phyloP scores from a whole-genome alignment of 2,888 invertebrate genomes.

The Ennomos erosarius region DNA sequence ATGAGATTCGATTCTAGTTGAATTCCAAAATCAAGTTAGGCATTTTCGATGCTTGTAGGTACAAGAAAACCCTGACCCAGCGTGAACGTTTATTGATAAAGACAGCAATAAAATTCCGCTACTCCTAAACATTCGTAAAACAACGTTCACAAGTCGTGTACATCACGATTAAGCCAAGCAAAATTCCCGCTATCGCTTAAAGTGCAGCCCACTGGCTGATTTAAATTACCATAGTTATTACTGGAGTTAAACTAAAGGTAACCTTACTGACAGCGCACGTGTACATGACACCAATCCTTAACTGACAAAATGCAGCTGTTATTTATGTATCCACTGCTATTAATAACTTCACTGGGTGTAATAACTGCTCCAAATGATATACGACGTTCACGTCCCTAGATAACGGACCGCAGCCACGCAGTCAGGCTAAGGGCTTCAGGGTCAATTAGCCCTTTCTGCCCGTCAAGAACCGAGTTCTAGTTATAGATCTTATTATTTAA shows the following conservation, averaged over 20 bases:
- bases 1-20: neutral
- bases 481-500: too few relatives aligned
- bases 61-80: constrained; percentile 11
- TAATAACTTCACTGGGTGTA: constrained; percentile 51
- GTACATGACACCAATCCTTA: constrained; percentile 65
- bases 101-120: constrained; percentile 19
- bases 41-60: constrained; percentile 11
- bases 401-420: constrained; percentile 38
- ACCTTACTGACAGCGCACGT: constrained; percentile 42
- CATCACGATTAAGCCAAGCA: constrained; percentile 16
- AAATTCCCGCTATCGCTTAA: constrained; percentile 12
- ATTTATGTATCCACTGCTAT: constrained; percentile 65
- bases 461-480: too few relatives aligned
- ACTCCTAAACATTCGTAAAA: constrained; percentile 23
- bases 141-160: constrained; percentile 13
- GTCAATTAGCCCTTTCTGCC: too few relatives aligned
- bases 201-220: constrained; percentile 12
- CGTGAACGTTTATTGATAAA: constrained; percentile 19
- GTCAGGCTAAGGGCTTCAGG: neutral
- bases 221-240: constrained; percentile 20
- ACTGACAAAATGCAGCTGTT: constrained; percentile 60
- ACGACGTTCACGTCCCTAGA: constrained; percentile 53
- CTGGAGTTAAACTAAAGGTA: constrained; percentile 34
- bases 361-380: constrained; percentile 59
- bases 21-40: neutral